Conservation (phyloP, 92 coral and sea anemone genomes). For the Isaurus tuberculatus region DNA sequence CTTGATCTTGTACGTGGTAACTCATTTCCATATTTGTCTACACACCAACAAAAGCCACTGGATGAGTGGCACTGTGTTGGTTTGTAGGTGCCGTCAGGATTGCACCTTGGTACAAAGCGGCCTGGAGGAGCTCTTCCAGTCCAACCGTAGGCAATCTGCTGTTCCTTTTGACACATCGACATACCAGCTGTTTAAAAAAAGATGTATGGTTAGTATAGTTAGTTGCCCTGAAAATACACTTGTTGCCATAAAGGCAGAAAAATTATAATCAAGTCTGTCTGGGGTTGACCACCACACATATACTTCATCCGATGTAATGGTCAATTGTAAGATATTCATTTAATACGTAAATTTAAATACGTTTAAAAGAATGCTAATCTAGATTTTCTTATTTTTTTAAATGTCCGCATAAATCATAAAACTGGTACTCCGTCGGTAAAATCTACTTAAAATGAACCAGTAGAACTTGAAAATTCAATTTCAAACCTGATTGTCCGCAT, state of each 20-base stretch:
- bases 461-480: background rate
- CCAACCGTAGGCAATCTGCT: conserved; percentile 39
- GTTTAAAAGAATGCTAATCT: too few relatives aligned
- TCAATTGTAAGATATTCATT: too few relatives aligned
- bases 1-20: conserved; percentile 32
- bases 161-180: conserved; percentile 50
- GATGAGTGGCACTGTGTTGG: conserved; percentile 52
- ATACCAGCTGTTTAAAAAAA: conserved; percentile 15
- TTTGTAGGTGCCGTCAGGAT: conserved; percentile 42
- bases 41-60: conserved; percentile 60
- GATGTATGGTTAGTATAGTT: too few relatives aligned
- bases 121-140: conserved; percentile 17
- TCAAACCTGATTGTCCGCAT: conserved; percentile 50
- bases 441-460: background rate
- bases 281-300: too few relatives aligned
- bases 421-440: too few relatives aligned
- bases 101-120: conserved; percentile 34
- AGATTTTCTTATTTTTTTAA: background rate
- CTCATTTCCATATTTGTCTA: conserved; percentile 53
- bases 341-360: too few relatives aligned
- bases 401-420: too few relatives aligned
- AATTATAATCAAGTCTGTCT: too few relatives aligned
- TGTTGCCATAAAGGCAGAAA: too few relatives aligned
- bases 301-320: too few relatives aligned
- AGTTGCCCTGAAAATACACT: too few relatives aligned